Evolutionary conservation across 2,888 invertebrate genomes (phyloP).

Genomic region (Himalopsyche japonica): DNA sequence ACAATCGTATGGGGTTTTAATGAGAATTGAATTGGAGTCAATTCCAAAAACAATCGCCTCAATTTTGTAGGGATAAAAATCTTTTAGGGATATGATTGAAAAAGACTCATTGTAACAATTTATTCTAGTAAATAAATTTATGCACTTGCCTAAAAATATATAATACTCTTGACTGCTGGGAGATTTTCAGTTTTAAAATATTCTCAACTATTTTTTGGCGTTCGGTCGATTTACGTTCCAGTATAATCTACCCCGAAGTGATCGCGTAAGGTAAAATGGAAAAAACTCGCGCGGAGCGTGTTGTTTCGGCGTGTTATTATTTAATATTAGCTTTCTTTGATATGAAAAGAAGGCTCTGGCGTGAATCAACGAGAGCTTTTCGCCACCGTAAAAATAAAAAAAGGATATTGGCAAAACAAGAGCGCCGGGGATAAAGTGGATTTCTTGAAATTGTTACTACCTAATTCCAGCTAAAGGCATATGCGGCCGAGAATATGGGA

Average conservation of each 20-base stretch:
- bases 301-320: conserved; percentile 16
- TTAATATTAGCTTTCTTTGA: conserved; percentile 12
- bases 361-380: conserved; percentile 9
- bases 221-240: not conserved
- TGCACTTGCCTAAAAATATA: too few relatives aligned
- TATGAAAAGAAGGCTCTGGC: not conserved
- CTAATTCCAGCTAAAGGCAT: not conserved
- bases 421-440: conserved; percentile 17
- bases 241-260: not conserved
- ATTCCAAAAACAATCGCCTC: too few relatives aligned
- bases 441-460: conserved; percentile 1
- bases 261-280: not conserved
- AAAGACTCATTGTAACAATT: too few relatives aligned
- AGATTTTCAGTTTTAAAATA: too few relatives aligned
- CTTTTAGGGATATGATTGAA: too few relatives aligned
- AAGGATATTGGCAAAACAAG: conserved; percentile 26
- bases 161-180: too few relatives aligned
- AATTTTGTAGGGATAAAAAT: too few relatives aligned
- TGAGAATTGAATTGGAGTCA: too few relatives aligned
- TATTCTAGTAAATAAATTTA: too few relatives aligned
- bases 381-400: conserved; percentile 3
- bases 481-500: not conserved
- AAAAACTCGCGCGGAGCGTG: conserved; percentile 5
- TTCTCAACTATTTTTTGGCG: not conserved
- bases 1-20: too few relatives aligned